A percentile compares a stretch with the other conserved stretches of the same genome.
Evolutionary conservation across 2,888 invertebrate species (phyloP).

Genomic region (Cephus nigrinus): DNA sequence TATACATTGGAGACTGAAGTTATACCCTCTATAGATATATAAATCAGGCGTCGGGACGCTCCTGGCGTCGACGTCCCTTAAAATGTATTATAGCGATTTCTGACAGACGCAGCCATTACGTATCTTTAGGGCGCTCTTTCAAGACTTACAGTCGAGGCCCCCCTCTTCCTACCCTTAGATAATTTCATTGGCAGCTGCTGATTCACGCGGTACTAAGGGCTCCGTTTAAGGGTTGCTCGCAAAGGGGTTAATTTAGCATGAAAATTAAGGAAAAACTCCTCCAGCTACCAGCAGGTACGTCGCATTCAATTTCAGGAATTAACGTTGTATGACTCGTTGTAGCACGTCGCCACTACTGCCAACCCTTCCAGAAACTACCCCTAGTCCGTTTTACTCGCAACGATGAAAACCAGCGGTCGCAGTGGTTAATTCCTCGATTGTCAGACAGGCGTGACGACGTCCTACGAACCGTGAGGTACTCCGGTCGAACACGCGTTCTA

Average conservation of each 20-base stretch:
- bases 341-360: not conserved
- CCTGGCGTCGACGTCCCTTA: not conserved
- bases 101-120: not conserved
- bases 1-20: not conserved
- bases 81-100: not conserved
- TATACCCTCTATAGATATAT: not conserved
- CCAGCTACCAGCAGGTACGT: not conserved
- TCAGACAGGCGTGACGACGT: slow-evolving; percentile 39
- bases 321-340: not conserved
- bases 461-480: not conserved
- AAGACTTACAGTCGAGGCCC: not conserved
- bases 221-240: slow-evolving; percentile 4
- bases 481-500: not conserved
- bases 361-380: not conserved
- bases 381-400: not conserved
- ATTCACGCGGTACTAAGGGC: not conserved
- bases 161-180: not conserved
- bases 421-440: slow-evolving; percentile 41
- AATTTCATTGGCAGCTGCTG: not conserved
- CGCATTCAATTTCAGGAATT: not conserved
- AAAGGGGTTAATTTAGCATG: slow-evolving; percentile 16
- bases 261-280: slow-evolving; percentile 9
- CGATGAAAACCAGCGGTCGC: not conserved
- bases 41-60: not conserved
- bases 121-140: not conserved